Evolutionary conservation across 2,797 vertebrate species (phyloP).

Genomic region (Fratercula arctica): DNA sequence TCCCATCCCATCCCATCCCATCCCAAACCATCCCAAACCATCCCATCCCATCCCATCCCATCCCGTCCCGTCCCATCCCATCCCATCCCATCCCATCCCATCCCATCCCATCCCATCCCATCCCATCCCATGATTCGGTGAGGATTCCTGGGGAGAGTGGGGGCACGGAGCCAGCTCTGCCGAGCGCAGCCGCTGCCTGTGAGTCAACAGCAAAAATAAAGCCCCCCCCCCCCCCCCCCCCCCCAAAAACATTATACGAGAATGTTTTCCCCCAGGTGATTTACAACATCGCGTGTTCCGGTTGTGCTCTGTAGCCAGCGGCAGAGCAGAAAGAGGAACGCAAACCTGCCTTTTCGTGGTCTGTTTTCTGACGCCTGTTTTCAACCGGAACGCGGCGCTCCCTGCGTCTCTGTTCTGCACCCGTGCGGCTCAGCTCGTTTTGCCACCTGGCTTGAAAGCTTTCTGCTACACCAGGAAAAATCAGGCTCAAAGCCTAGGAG

Average conservation of each 20-base stretch:
- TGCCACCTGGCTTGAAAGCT: background rate
- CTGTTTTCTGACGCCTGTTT: background rate
- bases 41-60: no score
- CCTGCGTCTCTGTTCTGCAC: rapidly evolving
- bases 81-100: no score
- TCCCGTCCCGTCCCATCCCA: no score
- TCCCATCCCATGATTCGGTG: no score
- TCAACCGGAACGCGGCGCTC: background rate
- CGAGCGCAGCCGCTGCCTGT: background rate
- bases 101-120: no score
- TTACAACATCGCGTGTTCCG: background rate
- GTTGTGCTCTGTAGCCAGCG: no score
- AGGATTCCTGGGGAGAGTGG: background rate
- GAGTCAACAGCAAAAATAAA: background rate
- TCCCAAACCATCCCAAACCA: no score
- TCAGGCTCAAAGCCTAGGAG: background rate
- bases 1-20: no score
- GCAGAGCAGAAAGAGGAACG: background rate
- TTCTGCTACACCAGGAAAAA: background rate
- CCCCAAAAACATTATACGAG: background rate
- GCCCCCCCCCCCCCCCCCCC: background rate
- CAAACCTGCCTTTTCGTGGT: background rate
- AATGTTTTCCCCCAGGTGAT: background rate
- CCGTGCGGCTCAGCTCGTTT: background rate
- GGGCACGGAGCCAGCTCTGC: background rate